Evolutionary conservation across 2,888 invertebrate species (phyloP).

Genomic region (Rambutsinella grinnellia): DNA sequence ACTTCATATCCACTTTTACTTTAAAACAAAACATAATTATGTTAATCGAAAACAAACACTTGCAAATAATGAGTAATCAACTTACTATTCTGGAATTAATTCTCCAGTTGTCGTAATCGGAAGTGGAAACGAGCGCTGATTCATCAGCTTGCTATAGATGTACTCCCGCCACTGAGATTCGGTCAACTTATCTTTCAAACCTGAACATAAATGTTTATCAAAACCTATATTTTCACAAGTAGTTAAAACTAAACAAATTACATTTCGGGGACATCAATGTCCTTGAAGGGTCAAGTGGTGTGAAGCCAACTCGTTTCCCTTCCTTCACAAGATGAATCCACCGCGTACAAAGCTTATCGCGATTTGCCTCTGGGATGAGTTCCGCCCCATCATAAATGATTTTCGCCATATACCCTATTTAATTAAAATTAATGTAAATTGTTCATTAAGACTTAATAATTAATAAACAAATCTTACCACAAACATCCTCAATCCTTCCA

Average conservation of each 20-base stretch:
- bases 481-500: conserved; percentile 40
- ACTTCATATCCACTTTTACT: conserved; percentile 25
- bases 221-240: background rate
- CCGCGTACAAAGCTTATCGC: conserved; percentile 25
- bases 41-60: background rate
- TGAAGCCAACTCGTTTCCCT: conserved; percentile 39
- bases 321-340: conserved; percentile 45
- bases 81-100: conserved; percentile 37
- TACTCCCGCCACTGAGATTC: conserved; percentile 71
- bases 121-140: conserved; percentile 71
- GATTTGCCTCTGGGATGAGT: conserved; percentile 28
- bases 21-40: background rate
- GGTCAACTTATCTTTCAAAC: conserved; percentile 62
- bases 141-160: conserved; percentile 71
- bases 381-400: conserved; percentile 46
- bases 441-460: background rate
- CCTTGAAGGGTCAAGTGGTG: conserved; percentile 25
- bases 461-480: conserved; percentile 32
- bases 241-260: conserved; percentile 6
- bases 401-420: conserved; percentile 50
- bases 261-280: conserved; percentile 44
- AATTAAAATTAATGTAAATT: background rate
- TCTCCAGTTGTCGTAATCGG: conserved; percentile 68
- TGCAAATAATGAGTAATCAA: background rate
- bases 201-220: conserved; percentile 67